phyloP scores from a whole-genome alignment of 2,113 vertebrate species.

The Cheirogaleus medius region DNA sequence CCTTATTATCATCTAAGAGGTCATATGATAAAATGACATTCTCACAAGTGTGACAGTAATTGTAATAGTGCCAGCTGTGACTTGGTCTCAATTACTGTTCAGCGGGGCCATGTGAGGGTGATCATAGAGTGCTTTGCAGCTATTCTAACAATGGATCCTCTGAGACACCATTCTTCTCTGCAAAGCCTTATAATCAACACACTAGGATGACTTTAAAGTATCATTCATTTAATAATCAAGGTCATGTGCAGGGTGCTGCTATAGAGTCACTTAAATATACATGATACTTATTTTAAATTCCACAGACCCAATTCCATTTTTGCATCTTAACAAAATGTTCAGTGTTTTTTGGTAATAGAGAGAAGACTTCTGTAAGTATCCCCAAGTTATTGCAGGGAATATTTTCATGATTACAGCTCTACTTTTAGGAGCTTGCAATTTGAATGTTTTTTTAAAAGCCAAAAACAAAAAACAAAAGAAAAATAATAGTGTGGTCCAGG shows the following conservation, averaged over 20 bases:
- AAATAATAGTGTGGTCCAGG: neutral
- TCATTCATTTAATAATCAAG: constrained; percentile 1
- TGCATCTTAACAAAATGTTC: neutral
- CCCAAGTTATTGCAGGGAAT: neutral
- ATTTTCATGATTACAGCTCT: neutral
- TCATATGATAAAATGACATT: neutral
- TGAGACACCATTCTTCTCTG: neutral
- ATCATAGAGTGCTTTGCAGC: neutral
- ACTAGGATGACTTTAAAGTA: neutral
- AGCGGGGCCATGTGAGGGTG: neutral
- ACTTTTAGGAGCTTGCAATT: neutral
- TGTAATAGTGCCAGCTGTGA: constrained; percentile 11
- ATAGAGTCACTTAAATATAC: neutral
- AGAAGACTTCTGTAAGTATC: neutral
- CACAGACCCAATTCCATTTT: neutral
- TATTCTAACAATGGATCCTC: neutral
- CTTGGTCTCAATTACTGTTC: neutral
- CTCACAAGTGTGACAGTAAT: constrained; percentile 3
- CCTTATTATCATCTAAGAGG: neutral
- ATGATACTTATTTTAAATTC: constrained; percentile 35
- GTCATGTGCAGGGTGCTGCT: neutral
- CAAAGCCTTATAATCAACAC: neutral
- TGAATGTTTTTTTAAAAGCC: neutral
- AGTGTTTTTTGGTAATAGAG: neutral
- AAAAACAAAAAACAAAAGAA: neutral